Conservation (phyloP, 92 coral and sea anemone genomes). For the Phenganax stokvisi region DNA sequence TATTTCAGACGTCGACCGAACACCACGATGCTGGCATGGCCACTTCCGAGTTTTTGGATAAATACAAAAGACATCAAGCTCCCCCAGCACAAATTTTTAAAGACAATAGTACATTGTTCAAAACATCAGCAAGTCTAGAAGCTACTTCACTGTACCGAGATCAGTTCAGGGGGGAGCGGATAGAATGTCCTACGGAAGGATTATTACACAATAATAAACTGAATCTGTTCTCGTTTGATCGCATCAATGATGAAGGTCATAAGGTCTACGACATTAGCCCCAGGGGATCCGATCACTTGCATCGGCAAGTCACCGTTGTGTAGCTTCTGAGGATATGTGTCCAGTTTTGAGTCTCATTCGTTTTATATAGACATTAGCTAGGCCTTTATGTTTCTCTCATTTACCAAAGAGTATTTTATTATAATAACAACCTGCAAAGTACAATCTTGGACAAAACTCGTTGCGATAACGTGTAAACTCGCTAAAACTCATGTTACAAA, state of each 20-base stretch:
- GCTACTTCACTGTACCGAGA: slow-evolving; percentile 63
- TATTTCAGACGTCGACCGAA: slow-evolving; percentile 53
- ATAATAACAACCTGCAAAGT: too few species aligned
- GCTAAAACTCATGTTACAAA: too few species aligned
- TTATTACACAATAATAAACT: slow-evolving; percentile 48
- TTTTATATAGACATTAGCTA: too few species aligned
- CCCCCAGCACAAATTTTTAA: slow-evolving; percentile 75
- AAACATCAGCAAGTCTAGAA: slow-evolving; percentile 56
- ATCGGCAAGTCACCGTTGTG: slow-evolving; percentile 27
- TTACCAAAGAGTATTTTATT: too few species aligned
- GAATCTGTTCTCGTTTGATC: slow-evolving; percentile 62
- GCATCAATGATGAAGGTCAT: slow-evolving; percentile 80
- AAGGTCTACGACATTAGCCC: slow-evolving; percentile 49
- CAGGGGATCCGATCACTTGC: slow-evolving; percentile 11
- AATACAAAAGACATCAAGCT: slow-evolving; percentile 75
- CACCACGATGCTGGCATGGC: slow-evolving; percentile 30
- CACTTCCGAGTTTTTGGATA: slow-evolving; percentile 84
- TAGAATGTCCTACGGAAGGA: slow-evolving; percentile 66
- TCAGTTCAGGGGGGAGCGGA: slow-evolving; percentile 71
- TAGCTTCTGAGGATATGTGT: background rate
- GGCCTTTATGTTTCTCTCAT: too few species aligned
- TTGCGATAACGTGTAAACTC: too few species aligned
- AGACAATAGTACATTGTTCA: slow-evolving; percentile 77
- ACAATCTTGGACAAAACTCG: too few species aligned
- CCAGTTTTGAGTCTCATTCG: too few species aligned